Conservation (phyloP, 2,888 invertebrate species). For the Erynnis tages region DNA sequence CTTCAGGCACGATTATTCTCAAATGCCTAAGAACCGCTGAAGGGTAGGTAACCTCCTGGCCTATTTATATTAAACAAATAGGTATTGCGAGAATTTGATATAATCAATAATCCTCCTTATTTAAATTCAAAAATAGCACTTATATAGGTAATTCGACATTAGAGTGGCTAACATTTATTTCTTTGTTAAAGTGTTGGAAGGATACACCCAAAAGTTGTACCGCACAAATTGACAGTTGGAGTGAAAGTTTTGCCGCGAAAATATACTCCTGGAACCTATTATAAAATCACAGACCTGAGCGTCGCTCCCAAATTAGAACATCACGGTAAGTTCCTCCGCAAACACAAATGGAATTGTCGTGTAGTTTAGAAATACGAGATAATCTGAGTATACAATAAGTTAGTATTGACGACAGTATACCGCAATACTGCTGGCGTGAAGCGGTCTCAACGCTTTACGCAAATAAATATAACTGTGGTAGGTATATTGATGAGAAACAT, state of each 20-base stretch:
- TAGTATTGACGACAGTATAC: background rate
- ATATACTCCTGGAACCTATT: conserved; percentile 39
- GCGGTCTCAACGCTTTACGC: background rate
- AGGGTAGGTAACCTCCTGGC: too few relatives aligned
- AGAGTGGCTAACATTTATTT: background rate
- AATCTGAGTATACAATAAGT: conserved; percentile 44
- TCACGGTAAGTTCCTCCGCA: conserved; percentile 47
- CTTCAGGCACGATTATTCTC: too few relatives aligned
- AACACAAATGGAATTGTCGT: conserved; percentile 74
- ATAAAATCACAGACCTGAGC: conserved; percentile 41
- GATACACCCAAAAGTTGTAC: background rate
- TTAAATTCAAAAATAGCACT: too few relatives aligned
- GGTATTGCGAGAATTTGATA: too few relatives aligned
- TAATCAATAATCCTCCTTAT: too few relatives aligned
- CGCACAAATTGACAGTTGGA: conserved; percentile 1
- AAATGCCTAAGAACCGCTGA: too few relatives aligned
- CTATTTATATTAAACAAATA: too few relatives aligned
- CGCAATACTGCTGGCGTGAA: background rate
- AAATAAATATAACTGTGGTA: too few relatives aligned
- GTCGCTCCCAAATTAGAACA: conserved; percentile 57
- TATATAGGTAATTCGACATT: too few relatives aligned
- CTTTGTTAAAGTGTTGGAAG: background rate
- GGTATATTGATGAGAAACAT: too few relatives aligned
- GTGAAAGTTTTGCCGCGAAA: conserved; percentile 5
- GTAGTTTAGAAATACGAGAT: conserved; percentile 63